These are phyloP conservation scores for Rhagoletis zephyria DNA, from an alignment of 1,140 invertebrate species.

Conservation along the genomic window DNA sequence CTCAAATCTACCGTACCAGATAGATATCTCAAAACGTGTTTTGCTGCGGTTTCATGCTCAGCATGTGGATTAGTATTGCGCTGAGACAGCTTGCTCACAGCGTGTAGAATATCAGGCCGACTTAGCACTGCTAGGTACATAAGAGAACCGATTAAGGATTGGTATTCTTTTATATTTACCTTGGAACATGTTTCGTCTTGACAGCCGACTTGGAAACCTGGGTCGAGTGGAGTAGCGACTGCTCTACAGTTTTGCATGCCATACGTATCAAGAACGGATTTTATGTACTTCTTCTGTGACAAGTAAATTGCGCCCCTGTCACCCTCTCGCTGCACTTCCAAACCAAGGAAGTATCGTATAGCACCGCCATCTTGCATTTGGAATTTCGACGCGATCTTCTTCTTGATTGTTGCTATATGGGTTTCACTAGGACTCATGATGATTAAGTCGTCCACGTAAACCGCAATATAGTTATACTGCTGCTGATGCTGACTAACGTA, in stretches of 20 bases:
- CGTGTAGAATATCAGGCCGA: slow-evolving; percentile 47
- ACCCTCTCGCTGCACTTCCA: no score
- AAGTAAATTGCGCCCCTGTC: no score
- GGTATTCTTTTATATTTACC: slow-evolving; percentile 25
- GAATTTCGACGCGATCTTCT: background rate
- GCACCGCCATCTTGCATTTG: no score
- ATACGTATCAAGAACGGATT: slow-evolving; percentile 65
- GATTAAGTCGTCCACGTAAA: slow-evolving; percentile 54
- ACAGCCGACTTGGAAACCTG: slow-evolving; percentile 46
- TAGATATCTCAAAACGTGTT: no score
- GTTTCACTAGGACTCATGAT: slow-evolving; percentile 43
- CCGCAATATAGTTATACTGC: slow-evolving; percentile 26
- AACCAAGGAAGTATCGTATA: no score
- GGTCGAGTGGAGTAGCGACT: slow-evolving; percentile 66
- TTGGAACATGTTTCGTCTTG: background rate
- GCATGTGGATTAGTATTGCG: background rate
- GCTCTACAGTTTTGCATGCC: slow-evolving; percentile 69
- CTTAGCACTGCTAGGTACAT: slow-evolving; percentile 47
- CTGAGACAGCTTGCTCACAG: slow-evolving; percentile 41
- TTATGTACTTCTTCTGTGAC: no score
- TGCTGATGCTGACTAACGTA: background rate
- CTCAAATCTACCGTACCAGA: no score
- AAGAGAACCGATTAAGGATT: slow-evolving; percentile 38
- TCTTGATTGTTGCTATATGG: background rate
- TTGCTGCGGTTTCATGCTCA: no score